A percentile compares a stretch with the other conserved stretches of the same genome.
phyloP scores from a whole-genome alignment of 2,888 invertebrate genomes.

The Cetonia aurata region DNA sequence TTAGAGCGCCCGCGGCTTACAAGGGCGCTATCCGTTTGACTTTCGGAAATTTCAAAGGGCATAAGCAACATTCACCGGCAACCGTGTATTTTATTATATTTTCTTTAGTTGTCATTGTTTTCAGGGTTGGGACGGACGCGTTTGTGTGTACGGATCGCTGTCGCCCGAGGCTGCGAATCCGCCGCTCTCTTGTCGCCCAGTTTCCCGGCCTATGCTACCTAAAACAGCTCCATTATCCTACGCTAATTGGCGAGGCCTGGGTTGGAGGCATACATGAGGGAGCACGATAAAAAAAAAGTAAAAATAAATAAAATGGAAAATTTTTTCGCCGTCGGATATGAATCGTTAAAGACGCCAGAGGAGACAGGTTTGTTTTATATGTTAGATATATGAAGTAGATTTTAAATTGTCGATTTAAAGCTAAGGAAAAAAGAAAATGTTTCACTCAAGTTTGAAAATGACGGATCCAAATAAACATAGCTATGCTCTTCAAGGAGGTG shows the following conservation, averaged over 20 bases:
- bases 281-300: too few species aligned
- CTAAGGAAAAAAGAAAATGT: neutral
- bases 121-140: slow-evolving; percentile 49
- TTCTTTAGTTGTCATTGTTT: slow-evolving; percentile 63
- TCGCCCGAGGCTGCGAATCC: slow-evolving; percentile 54
- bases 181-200: slow-evolving; percentile 51
- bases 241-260: slow-evolving; percentile 59
- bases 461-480: too few species aligned
- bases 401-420: neutral
- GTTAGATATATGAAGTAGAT: neutral
- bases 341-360: neutral
- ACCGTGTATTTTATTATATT: slow-evolving; percentile 56
- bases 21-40: slow-evolving; percentile 55
- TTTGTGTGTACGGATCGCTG: slow-evolving; percentile 53
- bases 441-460: neutral
- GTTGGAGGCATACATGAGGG: too few species aligned
- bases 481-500: too few species aligned
- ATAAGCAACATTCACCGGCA: slow-evolving; percentile 44
- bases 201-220: slow-evolving; percentile 44
- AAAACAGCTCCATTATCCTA: slow-evolving; percentile 62
- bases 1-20: slow-evolving; percentile 48
- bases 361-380: neutral
- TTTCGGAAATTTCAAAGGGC: slow-evolving; percentile 58
- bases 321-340: too few species aligned
- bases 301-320: too few species aligned